phyloP scores from a whole-genome alignment of 2,113 vertebrate genomes.

The Merops nubicus region DNA sequence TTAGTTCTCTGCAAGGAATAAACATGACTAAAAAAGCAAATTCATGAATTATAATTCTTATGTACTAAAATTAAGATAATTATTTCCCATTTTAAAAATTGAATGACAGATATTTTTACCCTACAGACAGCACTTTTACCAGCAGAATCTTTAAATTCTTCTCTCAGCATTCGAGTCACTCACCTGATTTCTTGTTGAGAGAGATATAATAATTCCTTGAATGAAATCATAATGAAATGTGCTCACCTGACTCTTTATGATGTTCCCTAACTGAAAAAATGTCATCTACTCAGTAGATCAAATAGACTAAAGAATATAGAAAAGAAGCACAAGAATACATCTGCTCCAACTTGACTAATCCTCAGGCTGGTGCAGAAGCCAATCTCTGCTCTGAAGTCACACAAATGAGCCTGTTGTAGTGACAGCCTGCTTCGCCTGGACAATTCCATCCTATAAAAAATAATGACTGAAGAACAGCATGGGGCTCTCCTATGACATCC shows the following conservation, averaged over 20 bases:
- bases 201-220: neutral
- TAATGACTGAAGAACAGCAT: neutral
- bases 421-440: neutral
- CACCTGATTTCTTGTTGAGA: neutral
- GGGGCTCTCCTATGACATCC: neutral
- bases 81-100: neutral
- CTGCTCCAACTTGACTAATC: neutral
- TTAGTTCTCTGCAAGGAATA: constrained; percentile 35
- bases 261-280: neutral
- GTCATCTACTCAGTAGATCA: neutral
- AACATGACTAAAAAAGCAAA: constrained; percentile 26
- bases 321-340: neutral
- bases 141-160: neutral
- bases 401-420: neutral
- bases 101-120: neutral
- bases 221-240: neutral
- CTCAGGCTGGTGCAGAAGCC: neutral
- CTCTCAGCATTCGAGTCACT: neutral
- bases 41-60: neutral
- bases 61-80: neutral
- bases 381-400: neutral
- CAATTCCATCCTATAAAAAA: neutral
- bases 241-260: neutral
- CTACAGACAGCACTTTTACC: neutral
- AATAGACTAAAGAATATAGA: neutral